phyloP scores from a whole-genome alignment of 2,888 invertebrate genomes.

The Lamellibrachia satsuma region DNA sequence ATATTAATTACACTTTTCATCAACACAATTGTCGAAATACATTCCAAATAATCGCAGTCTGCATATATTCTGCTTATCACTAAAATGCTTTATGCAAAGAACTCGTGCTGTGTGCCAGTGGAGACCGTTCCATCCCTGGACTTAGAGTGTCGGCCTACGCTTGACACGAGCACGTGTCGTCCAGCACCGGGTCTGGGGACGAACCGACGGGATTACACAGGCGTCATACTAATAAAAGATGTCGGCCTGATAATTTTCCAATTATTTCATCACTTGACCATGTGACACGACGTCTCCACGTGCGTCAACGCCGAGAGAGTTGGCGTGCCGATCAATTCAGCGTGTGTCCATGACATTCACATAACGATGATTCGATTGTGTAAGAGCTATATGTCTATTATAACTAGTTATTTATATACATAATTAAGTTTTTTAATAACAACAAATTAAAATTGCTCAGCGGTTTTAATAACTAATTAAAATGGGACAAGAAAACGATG shows the following conservation, averaged over 20 bases:
- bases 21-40: not conserved
- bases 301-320: not conserved
- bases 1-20: not conserved
- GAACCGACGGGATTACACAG: not conserved
- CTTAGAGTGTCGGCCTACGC: not conserved
- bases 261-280: constrained; percentile 12
- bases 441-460: too few relatives aligned
- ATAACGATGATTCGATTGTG: too few relatives aligned
- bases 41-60: not conserved
- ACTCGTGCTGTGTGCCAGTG: not conserved
- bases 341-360: not conserved
- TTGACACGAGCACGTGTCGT: not conserved
- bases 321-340: not conserved
- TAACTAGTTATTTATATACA: too few relatives aligned
- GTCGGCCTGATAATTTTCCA: constrained; percentile 3
- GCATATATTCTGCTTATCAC: not conserved
- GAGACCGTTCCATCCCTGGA: not conserved
- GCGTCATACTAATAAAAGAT: not conserved
- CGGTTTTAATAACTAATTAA: too few relatives aligned
- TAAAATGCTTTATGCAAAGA: not conserved
- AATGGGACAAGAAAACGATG: too few relatives aligned
- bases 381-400: too few relatives aligned
- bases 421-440: too few relatives aligned
- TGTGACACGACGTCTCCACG: not conserved
- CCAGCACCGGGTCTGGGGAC: not conserved